Base-by-base conservation (phyloP, 2,888 invertebrate genomes). In the Homarus gammarus region DNA sequence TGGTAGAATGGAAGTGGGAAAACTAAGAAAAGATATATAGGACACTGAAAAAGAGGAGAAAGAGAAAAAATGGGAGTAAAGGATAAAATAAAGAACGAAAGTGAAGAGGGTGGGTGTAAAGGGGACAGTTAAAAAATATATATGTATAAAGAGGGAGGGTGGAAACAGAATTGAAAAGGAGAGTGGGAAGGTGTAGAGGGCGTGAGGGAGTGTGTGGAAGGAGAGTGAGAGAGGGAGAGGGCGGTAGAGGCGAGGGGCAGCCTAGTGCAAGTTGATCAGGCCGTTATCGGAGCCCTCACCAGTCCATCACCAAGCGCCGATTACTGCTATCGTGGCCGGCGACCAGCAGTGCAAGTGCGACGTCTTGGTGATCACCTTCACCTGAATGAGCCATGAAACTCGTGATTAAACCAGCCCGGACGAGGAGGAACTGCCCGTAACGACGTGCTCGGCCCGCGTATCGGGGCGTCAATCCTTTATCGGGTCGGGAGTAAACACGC, bases 381-480 rank as follows among this genome's bases (percentile, higher is more conserved):
- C 84, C 56, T 75, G 75, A 84, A 84, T 84, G 84, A 84, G 61
- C 84, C 84, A 84, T 84, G 75, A 75, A 75, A 77, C 75, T 64
- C 84, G 84, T 84, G 84, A 84, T 84, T 84, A 84, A 84, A 61
- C 75, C 84, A 38, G 44, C 84, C 64, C 61, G 33, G 75, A 75
- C 68, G 64, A 75, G 68, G 86, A 79, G 86, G 86, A 87, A 87
- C 86, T 68, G 79, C 78, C 79, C 70, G 79, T 72, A 79, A 82
- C 81, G 87, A 87, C 61, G 87, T 87, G 87, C 73, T 87, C 82
- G 72, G 82, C 56, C 73, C 73, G 75, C 87, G 87, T 87, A 87
- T 87, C 87, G 87, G 73, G 73, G 75, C 81, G 87, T 87, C 87
- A 87, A 82, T 87, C 87, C 87, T 81, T 82, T 87, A 87, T 87